Conservation (phyloP, 1,140 invertebrate genomes). For the Drosophila sp. region DNA sequence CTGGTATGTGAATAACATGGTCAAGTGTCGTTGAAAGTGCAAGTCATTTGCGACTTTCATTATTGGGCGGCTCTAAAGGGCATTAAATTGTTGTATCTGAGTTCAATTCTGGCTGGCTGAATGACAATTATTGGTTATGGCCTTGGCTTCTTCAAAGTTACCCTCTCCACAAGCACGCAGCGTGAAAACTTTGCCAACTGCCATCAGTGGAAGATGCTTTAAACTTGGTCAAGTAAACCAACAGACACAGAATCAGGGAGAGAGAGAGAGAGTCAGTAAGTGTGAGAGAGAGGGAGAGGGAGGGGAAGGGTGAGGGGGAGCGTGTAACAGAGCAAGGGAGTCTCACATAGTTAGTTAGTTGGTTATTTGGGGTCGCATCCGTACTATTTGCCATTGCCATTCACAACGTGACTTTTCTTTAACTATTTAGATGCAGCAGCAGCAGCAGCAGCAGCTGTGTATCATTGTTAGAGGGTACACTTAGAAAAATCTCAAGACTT, state of each 20-base stretch:
- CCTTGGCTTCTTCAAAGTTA: constrained; percentile 36
- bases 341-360: constrained; percentile 24
- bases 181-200: constrained; percentile 30
- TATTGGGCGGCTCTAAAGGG: background rate
- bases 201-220: background rate
- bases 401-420: constrained; percentile 32
- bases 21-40: background rate
- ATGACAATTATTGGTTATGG: constrained; percentile 40
- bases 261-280: too few species aligned
- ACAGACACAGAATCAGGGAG: too few species aligned
- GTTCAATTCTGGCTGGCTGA: constrained; percentile 24
- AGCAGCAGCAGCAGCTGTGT: constrained; percentile 6
- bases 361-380: constrained; percentile 26
- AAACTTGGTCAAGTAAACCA: background rate
- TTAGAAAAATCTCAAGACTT: too few species aligned
- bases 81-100: constrained; percentile 13
- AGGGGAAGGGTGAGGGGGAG: background rate
- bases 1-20: background rate
- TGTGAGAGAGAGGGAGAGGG: background rate
- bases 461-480: too few species aligned
- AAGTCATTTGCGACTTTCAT: constrained; percentile 15
- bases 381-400: constrained; percentile 25
- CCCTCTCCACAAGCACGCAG: constrained; percentile 13
- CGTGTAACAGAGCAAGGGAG: background rate
- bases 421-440: constrained; percentile 1